Evolutionary conservation across 2,797 vertebrate genomes (phyloP), one percentile per base, ranked within the genome.

Genomic region (Lutjanus campechanus): DNA sequence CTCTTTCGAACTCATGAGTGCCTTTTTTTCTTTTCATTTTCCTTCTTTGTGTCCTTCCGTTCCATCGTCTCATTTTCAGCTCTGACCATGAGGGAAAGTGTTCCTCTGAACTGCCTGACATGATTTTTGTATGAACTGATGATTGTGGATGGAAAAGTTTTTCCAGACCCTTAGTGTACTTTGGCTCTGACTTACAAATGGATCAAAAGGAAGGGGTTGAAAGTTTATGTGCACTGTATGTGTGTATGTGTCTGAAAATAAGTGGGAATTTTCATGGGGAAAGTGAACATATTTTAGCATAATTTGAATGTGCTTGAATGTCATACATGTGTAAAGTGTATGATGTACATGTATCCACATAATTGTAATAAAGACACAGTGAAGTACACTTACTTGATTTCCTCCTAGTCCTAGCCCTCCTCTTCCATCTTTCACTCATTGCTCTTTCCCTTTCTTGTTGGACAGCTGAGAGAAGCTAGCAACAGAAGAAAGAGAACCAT

Each of bases 401-500:
- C 69, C 47, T 74, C 49, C 17, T 19, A 11, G 29, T n/a, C 11
- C 15, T 19, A 11, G 29, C n/a, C 11, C 2, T 44, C 56, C 29
- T 58, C 1, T 60, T 22, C 76, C 2, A 22, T 53, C 25, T 69
- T 56, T 71, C 17, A 69, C 71, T 87, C 43, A 72, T 41, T 20
- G 9, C 41, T 76, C 51, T 58, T 73, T 82, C 8, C 17, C 22
- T 76, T 65, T 86, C 15, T 79, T 50, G 50, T 79, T 82, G 15
- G 41, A 84, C 90, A 91, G 88, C 91, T 97, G 97, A 96, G 96
- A 97, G 95, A 96, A 96, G 95, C 95, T 95, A 95, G 95, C 95
- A 94, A 96, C 95, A 96, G 95, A 95, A 96, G 94, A 95, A 92
- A 96, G 97, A 97, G 96, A 96, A 97, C 96, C 97, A 95, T 98